Conservation (phyloP, 2,113 vertebrate genomes). For the Dissostichus mawsoni region DNA sequence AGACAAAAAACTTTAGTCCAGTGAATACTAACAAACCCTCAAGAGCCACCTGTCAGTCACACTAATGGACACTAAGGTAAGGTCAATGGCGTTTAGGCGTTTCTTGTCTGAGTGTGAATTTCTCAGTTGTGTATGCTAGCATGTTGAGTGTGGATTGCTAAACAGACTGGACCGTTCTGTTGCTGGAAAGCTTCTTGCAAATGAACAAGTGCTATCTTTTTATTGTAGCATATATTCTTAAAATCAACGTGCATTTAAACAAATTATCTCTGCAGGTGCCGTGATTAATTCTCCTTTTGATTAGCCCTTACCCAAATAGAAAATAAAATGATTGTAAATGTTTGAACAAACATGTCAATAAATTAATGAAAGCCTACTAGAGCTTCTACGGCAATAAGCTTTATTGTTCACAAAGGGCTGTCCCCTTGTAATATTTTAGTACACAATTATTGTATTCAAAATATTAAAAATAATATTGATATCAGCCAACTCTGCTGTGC, state of each 20-base stretch:
- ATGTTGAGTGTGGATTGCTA: neutral
- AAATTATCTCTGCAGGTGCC: constrained; percentile 31
- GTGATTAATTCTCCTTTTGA: constrained; percentile 26
- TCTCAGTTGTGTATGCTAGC: neutral
- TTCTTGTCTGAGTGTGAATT: neutral
- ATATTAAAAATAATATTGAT: no score
- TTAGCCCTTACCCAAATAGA: neutral
- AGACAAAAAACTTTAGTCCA: constrained; percentile 24
- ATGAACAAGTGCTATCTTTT: constrained; percentile 45
- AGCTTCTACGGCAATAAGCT: neutral
- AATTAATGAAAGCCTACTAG: neutral
- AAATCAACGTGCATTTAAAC: constrained; percentile 12
- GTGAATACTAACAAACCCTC: constrained; percentile 49
- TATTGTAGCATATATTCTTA: constrained; percentile 24
- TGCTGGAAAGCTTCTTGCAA: constrained; percentile 56
- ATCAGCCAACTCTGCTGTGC: no score
- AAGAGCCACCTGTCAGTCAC: constrained; percentile 58
- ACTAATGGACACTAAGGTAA: constrained; percentile 56
- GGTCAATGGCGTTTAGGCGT: constrained; percentile 14
- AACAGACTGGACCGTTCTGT: constrained; percentile 33
- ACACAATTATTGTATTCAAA: no score
- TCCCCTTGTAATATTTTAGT: no score
- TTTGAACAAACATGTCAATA: neutral
- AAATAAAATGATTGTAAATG: neutral
- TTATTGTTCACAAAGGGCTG: no score